These are phyloP conservation scores for Nautilus pompilius DNA, from an alignment of 1,140 invertebrate species.

Conservation along the genomic window DNA sequence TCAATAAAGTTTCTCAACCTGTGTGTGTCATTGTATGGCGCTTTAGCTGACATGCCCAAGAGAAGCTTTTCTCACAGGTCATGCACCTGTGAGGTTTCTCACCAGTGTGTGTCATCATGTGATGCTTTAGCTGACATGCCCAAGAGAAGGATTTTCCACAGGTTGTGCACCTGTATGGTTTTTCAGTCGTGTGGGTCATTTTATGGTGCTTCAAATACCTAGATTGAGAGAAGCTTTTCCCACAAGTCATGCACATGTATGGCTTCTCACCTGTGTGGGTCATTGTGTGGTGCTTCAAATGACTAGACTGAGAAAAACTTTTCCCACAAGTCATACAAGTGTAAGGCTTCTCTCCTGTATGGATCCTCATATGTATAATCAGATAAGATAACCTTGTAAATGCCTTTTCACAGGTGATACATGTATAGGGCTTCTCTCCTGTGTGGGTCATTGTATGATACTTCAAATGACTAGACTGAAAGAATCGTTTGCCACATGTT, in stretches of 20 bases:
- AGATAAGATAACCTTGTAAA: conserved; percentile 12
- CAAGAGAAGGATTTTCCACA: conserved; percentile 10
- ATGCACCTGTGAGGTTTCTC: conserved; percentile 31
- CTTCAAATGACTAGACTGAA: conserved; percentile 44
- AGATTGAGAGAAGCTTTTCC: not conserved
- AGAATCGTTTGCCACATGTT: conserved; percentile 85
- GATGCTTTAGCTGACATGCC: not conserved
- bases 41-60: conserved; percentile 31
- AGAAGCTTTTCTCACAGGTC: conserved; percentile 35
- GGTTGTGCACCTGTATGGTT: conserved; percentile 5
- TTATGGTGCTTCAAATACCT: not conserved
- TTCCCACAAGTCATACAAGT: conserved; percentile 5
- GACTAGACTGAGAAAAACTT: not conserved
- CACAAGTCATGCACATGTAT: conserved; percentile 7
- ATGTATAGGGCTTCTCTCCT: conserved; percentile 17
- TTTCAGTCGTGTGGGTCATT: conserved; percentile 9
- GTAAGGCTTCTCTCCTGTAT: conserved; percentile 29
- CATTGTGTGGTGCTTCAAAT: not conserved
- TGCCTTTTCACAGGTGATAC: conserved; percentile 15
- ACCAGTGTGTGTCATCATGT: conserved; percentile 22
- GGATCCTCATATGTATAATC: conserved; percentile 16
- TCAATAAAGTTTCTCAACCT: conserved; percentile 56
- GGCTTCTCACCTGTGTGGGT: conserved; percentile 9
- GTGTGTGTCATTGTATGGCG: conserved; percentile 13
- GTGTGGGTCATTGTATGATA: conserved; percentile 18